Base-by-base conservation (phyloP, 2,113 vertebrate genomes). In the Plestiodon gilberti region DNA sequence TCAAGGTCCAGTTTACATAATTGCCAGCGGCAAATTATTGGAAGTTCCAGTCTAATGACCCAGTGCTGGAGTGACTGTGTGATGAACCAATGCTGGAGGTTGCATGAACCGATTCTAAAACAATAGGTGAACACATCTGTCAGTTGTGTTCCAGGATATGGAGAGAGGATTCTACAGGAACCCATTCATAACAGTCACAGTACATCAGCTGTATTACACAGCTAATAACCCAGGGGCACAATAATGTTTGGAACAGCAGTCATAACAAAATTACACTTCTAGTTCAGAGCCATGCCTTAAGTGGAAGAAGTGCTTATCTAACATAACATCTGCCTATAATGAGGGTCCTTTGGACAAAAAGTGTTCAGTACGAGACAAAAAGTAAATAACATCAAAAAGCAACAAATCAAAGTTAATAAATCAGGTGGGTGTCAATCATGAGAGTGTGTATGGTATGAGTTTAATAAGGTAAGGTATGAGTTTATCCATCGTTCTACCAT, bases 211-310 rank as follows among this genome's bases (percentile, higher is more conserved):
- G 28, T 10, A 28, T 77, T 55, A 52, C 23, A 62, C 17, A 10
- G 15, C 20, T 17, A 11, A 64, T 69, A 35, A 85, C 0, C 25
- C 78, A 8, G 3, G 23, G 82, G 8, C 4, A 87, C 3, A 25
- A 7, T 43, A 33, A 28, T 59, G 76, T 83, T 30, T 30, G 2
- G 4, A 48, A 82, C 80, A 65, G 79, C 6, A 10, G 30, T 78
- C 28, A 62, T 17, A 28, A 28, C 17, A 87, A 80, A 88, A 92
- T 23, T 70, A 87, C 8, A 52, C 6, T 87, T 40, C 33, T 78
- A 4, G 0, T 30, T 8, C 71, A 87, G 67, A 78, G 3, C 14
- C 38, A 59, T 67, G 18, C 43, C 17, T 65, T 84, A 86, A 64
- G 0, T 55, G 20, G 2, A 6, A 87, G 15, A n/a, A 87, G 11